A percentile compares a stretch with the other conserved stretches of the same genome.
Conservation (phyloP, 2,113 vertebrate genomes). For the Cephalopholis sonnerati region DNA sequence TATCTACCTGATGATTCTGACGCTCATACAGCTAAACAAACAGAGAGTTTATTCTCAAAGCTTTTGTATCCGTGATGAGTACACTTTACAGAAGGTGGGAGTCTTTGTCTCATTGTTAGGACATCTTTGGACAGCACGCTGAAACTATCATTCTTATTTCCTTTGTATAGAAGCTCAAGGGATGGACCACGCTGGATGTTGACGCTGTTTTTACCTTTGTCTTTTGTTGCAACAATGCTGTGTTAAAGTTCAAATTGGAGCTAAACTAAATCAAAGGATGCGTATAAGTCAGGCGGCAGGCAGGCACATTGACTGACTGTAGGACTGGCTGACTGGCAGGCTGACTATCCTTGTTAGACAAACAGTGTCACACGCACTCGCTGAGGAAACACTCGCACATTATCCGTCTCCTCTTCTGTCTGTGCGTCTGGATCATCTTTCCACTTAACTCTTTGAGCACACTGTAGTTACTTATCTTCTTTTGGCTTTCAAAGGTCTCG, state of each 20-base stretch:
- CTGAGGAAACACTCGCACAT: conserved; percentile 14
- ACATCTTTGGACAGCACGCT: neutral
- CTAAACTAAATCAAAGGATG: conserved; percentile 16
- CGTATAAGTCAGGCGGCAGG: conserved; percentile 36
- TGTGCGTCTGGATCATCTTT: conserved; percentile 4
- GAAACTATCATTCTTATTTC: neutral
- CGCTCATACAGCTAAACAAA: neutral
- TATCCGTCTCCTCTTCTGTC: neutral
- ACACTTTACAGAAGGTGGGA: neutral
- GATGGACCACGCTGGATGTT: conserved; percentile 1
- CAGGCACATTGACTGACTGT: conserved; percentile 42
- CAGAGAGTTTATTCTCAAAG: neutral
- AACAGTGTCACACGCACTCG: conserved; percentile 56
- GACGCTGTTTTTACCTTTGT: conserved; percentile 19
- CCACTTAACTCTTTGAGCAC: conserved; percentile 15
- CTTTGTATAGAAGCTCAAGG: neutral
- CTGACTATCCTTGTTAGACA: conserved; percentile 44
- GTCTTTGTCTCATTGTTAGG: neutral
- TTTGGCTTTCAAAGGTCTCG: neutral
- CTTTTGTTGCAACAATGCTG: conserved; percentile 15
- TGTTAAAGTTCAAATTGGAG: conserved; percentile 17
- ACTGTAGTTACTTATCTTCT: neutral
- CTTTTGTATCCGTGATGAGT: neutral
- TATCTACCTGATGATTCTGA: conserved; percentile 10
- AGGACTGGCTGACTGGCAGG: conserved; percentile 31